These are phyloP conservation scores for Brachionus plicatilis DNA, from an alignment of 1,140 invertebrate species.

Conservation along the genomic window DNA sequence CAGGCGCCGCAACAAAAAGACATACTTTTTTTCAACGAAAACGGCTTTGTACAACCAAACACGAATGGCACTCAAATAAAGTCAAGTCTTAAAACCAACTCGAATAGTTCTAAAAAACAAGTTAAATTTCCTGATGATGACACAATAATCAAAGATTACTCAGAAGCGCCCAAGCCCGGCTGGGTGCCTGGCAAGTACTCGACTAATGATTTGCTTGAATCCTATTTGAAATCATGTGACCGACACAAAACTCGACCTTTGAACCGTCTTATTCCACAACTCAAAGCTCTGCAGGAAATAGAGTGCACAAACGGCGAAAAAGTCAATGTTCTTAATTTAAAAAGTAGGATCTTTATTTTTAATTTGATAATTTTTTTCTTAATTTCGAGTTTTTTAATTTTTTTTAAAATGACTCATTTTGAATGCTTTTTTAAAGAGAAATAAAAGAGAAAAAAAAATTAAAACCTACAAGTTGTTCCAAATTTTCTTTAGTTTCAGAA, in stretches of 20 bases:
- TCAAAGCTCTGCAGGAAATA: constrained; percentile 27
- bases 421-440: no score
- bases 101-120: not conserved
- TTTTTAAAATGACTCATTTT: no score
- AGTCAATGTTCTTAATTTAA: constrained; percentile 39
- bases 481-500: no score
- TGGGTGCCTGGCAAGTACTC: constrained; percentile 32
- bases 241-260: not conserved
- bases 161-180: not conserved
- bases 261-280: not conserved
- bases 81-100: not conserved
- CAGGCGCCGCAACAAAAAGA: constrained; percentile 21
- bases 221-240: constrained; percentile 22
- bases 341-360: not conserved
- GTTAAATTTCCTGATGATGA: constrained; percentile 31
- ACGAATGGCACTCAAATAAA: not conserved
- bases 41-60: not conserved
- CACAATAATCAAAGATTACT: constrained; percentile 33
- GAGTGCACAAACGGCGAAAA: constrained; percentile 36
- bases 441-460: no score
- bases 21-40: constrained; percentile 26
- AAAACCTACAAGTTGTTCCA: no score
- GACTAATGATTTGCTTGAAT: constrained; percentile 3
- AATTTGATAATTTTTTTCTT: no score
- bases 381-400: no score